Conservation (phyloP, 1,140 invertebrate genomes). For the Nephila pilipes region DNA sequence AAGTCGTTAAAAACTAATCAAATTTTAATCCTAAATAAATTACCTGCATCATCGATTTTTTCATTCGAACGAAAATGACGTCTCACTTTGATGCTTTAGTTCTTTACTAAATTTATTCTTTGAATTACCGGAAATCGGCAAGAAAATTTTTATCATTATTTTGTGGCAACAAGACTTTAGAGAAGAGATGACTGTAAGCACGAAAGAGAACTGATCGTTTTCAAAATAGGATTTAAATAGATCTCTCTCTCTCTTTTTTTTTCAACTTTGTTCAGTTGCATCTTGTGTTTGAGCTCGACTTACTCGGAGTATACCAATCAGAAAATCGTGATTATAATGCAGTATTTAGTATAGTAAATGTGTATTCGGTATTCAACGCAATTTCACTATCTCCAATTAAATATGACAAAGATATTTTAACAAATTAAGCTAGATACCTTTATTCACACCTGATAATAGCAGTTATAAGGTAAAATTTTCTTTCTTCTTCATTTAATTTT, state of each 20-base stretch:
- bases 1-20: conserved; percentile 74
- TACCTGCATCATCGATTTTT: conserved; percentile 54
- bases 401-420: no score
- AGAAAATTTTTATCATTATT: neutral
- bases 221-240: neutral
- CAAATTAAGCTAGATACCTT: no score
- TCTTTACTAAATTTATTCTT: conserved; percentile 4
- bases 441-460: no score
- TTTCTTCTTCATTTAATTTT: no score
- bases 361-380: no score
- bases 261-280: neutral
- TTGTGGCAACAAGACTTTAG: neutral
- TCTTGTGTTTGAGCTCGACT: neutral
- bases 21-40: conserved; percentile 74
- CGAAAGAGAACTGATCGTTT: neutral
- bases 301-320: no score
- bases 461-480: no score
- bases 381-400: no score
- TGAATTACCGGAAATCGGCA: neutral
- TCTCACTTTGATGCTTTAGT: neutral
- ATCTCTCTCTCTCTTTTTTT: neutral
- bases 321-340: no score
- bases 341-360: no score
- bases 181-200: neutral
- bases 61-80: conserved; percentile 46